Percentiles rank a stretch among this genome's conserved stretches.
These are phyloP conservation scores for Gymnopithys bicolor DNA, from an alignment of 2,797 vertebrate genomes.

Conservation along the genomic window DNA sequence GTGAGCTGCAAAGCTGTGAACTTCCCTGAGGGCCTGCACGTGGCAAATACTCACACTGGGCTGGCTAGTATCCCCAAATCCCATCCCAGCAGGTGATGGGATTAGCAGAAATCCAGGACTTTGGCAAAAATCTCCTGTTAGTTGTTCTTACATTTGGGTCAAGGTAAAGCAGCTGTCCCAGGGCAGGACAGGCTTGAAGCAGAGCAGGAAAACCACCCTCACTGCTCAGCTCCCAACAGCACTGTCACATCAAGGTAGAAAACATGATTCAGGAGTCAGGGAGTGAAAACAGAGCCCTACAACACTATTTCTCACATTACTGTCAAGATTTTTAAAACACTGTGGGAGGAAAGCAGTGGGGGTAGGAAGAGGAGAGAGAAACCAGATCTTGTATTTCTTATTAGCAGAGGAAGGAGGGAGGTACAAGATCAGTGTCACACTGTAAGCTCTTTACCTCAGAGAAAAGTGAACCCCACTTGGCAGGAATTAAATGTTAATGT, in stretches of 20 bases:
- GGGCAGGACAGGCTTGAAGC: background rate
- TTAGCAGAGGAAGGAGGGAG: background rate
- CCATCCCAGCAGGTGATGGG: background rate
- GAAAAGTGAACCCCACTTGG: constrained; percentile 24
- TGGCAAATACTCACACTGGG: background rate
- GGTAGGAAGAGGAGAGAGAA: constrained; percentile 27
- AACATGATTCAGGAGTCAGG: background rate
- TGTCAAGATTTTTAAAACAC: constrained; percentile 16
- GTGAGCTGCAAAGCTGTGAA: background rate
- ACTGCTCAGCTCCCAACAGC: background rate
- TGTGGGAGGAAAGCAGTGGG: constrained; percentile 13
- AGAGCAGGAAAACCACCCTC: background rate
- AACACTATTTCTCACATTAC: background rate
- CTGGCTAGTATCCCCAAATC: background rate
- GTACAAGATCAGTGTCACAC: background rate
- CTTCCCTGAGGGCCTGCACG: background rate
- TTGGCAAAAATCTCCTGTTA: background rate
- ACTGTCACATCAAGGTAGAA: background rate
- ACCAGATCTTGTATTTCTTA: constrained; percentile 20
- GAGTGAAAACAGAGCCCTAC: background rate
- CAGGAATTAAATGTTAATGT: constrained; percentile 56
- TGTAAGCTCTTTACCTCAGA: constrained; percentile 7
- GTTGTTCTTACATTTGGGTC: background rate
- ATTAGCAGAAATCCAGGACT: background rate
- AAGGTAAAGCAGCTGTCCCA: background rate